Conservation (phyloP, 2,888 invertebrate genomes). For the Lithophane socia region DNA sequence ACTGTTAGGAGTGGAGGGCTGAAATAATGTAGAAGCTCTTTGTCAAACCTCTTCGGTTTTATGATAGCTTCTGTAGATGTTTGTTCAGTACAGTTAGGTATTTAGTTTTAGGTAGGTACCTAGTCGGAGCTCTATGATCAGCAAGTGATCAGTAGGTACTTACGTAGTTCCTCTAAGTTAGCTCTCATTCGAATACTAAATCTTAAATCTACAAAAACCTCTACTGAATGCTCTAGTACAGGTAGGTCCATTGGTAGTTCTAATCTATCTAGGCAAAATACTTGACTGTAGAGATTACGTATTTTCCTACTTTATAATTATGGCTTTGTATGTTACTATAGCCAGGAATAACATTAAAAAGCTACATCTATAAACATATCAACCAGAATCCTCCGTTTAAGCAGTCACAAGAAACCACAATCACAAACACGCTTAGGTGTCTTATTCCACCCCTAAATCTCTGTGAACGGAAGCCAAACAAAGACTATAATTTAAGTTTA, state of each 20-base stretch:
- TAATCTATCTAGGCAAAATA: not conserved
- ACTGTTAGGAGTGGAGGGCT: not conserved
- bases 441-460: slow-evolving; percentile 54
- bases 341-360: slow-evolving; percentile 11
- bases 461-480: slow-evolving; percentile 59
- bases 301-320: no score
- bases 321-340: not conserved
- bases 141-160: not conserved
- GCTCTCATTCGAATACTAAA: not conserved
- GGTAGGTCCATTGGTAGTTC: not conserved
- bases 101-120: not conserved
- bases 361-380: slow-evolving; percentile 26
- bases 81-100: not conserved
- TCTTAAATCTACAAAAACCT: not conserved
- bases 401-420: slow-evolving; percentile 47
- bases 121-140: not conserved
- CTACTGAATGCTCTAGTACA: not conserved
- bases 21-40: not conserved
- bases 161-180: not conserved
- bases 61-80: no score
- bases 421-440: slow-evolving; percentile 54
- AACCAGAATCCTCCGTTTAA: slow-evolving; percentile 33
- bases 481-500: slow-evolving; percentile 64
- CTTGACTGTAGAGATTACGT: not conserved
- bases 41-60: not conserved